Conservation (phyloP, 35 echinoderm and acorn worm genomes). For the Apostichopus parvimensis region DNA sequence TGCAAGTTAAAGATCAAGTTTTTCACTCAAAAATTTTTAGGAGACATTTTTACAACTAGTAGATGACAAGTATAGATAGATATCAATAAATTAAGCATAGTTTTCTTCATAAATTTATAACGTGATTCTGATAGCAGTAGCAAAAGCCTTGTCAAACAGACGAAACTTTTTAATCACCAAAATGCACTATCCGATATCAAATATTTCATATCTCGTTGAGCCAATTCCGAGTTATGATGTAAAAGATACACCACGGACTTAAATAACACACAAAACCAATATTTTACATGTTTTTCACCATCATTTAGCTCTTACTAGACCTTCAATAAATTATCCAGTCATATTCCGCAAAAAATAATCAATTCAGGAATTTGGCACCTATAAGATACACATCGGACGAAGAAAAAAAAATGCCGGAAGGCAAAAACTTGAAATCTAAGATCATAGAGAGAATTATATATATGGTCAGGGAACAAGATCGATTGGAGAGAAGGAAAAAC, state of each 20-base stretch:
- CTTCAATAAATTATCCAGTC: conserved; percentile 15
- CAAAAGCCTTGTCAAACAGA: neutral
- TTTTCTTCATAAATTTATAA: neutral
- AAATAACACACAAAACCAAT: neutral
- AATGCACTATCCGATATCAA: neutral
- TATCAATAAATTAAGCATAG: neutral
- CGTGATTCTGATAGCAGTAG: neutral
- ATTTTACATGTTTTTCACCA: neutral
- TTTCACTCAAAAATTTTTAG: neutral
- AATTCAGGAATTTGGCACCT: conserved; percentile 6
- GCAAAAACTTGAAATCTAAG: neutral
- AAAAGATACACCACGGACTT: neutral
- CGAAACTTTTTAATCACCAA: conserved; percentile 3
- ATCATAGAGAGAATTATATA: neutral
- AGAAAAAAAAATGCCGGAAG: neutral
- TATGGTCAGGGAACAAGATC: neutral
- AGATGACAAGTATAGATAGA: neutral
- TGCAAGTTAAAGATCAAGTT: neutral
- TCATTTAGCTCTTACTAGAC: neutral
- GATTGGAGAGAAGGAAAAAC: neutral
- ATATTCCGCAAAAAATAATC: neutral
- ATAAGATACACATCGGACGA: neutral
- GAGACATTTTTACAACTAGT: neutral
- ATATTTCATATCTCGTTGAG: conserved; percentile 3
- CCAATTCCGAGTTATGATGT: neutral